Evolutionary conservation across 37 sponge, comb jelly and placozoan species (phyloP), one percentile per base, ranked within the genome.

Genomic region (Oopsacas minuta): DNA sequence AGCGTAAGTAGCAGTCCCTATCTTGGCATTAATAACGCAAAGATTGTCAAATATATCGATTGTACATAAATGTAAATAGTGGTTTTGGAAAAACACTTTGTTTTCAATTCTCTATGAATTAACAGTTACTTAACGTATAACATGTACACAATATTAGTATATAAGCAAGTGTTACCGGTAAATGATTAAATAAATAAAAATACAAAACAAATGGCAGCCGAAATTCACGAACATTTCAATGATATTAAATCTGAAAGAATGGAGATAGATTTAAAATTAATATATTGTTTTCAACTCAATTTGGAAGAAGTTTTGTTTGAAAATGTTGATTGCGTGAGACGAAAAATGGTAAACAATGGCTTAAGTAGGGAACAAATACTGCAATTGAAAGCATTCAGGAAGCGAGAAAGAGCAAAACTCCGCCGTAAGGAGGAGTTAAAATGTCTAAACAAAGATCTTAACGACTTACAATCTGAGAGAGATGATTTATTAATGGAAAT

Each of bases 351-450:
- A 5, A n/a, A 61, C 5, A 25, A 61, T 3, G 75, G 75, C 7
- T n/a, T 61, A 61, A 12, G 30, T 20, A 5, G 1, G 7, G 1
- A 61, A 3, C 32, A 61, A 61, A 61, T 61, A 5, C 1, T 3
- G 75, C 75, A 61, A n/a, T 12, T 61, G 28, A 25, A 61, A 61
- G 75, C 75, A 12, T 61, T 61, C 75, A 61, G 75, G 28, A 61
- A 61, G 75, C 20, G 75, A 3, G 75, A 61, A n/a, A 61, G 75
- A 12, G 75, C 75, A 3, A 61, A 61, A 12, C 28, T 61, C 28
- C 75, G 30, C 20, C 22, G 28, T 25, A 61, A 42, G 49, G 49
- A 42, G 15, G 49, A 42, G 15, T 42, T 42, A 8, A 42, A 42
- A 15, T 17, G 49, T 15, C 15, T 42, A 42, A 8, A 15, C 8